phyloP scores from a whole-genome alignment of 2,113 vertebrate species.

The Nansenia antarctica region DNA sequence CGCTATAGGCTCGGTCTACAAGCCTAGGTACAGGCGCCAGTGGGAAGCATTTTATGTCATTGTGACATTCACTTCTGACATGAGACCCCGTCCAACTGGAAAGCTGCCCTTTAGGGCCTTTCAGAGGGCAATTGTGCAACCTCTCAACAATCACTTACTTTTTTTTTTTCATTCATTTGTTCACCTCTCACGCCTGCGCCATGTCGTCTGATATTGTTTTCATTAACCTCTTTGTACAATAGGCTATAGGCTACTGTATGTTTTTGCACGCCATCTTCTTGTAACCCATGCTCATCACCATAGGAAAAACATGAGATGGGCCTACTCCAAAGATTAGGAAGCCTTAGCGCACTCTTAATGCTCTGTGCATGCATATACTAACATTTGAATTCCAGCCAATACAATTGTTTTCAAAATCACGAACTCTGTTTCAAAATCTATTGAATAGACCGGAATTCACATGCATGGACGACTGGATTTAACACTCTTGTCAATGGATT shows the following conservation, averaged over 20 bases:
- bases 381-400: no score
- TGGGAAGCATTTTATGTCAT: constrained; percentile 32
- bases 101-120: constrained; percentile 50
- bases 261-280: neutral
- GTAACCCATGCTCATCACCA: no score
- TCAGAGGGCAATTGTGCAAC: constrained; percentile 35
- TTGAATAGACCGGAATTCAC: no score
- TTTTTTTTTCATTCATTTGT: constrained; percentile 18
- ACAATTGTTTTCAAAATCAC: no score
- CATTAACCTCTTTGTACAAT: neutral
- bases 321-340: no score
- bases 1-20: neutral
- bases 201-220: constrained; percentile 12
- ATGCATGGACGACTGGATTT: no score
- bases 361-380: no score
- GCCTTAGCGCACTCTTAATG: no score
- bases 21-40: constrained; percentile 52
- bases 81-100: constrained; percentile 60
- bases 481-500: no score
- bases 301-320: no score
- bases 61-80: constrained; percentile 54
- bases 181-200: constrained; percentile 6
- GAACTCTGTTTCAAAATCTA: no score
- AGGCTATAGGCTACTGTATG: neutral
- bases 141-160: constrained; percentile 31